Conservation (phyloP, 2,113 vertebrate species). For the Tetrao urogallus region DNA sequence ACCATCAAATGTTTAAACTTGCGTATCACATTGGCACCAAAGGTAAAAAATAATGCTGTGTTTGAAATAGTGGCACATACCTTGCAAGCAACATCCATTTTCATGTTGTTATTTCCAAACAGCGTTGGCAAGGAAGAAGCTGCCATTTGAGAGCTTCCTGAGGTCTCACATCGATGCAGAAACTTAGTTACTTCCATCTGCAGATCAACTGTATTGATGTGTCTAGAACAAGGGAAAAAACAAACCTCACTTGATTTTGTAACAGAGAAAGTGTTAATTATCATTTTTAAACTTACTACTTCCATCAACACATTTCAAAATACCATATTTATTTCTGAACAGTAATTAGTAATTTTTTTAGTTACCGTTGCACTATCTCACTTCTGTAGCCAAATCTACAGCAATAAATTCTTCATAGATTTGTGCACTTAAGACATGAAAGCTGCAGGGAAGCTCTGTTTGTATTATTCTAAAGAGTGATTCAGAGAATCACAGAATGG, state of each 20-base stretch:
- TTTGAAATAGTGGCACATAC: conserved; percentile 62
- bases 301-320: neutral
- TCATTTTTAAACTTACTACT: neutral
- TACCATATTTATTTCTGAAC: neutral
- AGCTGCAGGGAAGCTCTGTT: neutral
- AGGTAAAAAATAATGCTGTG: neutral
- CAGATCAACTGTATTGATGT: conserved; percentile 96
- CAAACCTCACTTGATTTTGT: neutral
- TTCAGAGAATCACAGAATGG: neutral
- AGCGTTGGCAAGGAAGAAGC: conserved; percentile 84
- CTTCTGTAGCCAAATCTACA: neutral
- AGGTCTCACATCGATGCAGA: conserved; percentile 89
- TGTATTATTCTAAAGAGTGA: neutral
- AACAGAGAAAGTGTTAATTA: neutral
- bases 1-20: neutral
- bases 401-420: neutral
- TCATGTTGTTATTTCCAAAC: conserved; percentile 90
- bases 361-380: neutral
- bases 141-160: conserved; percentile 72
- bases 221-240: conserved; percentile 73
- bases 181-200: conserved; percentile 98
- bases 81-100: conserved; percentile 95
- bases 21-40: neutral
- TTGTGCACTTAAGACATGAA: neutral
- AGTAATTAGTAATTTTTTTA: neutral